Percentiles rank a stretch among this genome's conserved stretches.
Conservation (phyloP, 2,888 invertebrate species). For the Acanthococcus lagerstroemiae region DNA sequence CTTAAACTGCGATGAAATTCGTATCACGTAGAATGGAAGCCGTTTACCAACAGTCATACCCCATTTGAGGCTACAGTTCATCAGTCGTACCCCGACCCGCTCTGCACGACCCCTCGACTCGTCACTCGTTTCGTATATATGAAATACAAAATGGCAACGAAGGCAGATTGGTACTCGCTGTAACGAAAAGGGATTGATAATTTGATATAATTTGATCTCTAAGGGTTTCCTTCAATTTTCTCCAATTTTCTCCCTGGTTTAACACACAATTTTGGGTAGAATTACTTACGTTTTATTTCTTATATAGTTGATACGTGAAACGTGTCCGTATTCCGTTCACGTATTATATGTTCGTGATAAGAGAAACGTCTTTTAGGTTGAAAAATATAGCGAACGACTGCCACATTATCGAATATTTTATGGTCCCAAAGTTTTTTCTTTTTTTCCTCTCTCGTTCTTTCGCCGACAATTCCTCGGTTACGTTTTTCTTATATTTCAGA, state of each 20-base stretch:
- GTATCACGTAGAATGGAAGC: constrained; percentile 27
- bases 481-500: no score
- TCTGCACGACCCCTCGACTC: background rate
- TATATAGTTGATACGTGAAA: constrained; percentile 29
- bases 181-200: constrained; percentile 31
- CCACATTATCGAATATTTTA: constrained; percentile 30
- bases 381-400: constrained; percentile 24
- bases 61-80: constrained; percentile 28
- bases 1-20: constrained; percentile 19
- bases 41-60: constrained; percentile 31
- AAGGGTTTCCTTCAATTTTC: constrained; percentile 28
- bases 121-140: constrained; percentile 19
- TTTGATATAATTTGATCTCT: constrained; percentile 30
- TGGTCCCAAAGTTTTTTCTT: constrained; percentile 18
- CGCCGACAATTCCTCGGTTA: background rate
- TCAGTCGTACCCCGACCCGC: constrained; percentile 15
- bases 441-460: background rate
- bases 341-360: constrained; percentile 28
- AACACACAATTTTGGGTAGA: constrained; percentile 32
- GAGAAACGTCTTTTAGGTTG: constrained; percentile 29
- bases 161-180: constrained; percentile 19
- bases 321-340: constrained; percentile 22
- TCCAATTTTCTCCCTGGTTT: constrained; percentile 31
- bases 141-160: constrained; percentile 28
- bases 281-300: constrained; percentile 31